phyloP scores from a whole-genome alignment of 2,888 invertebrate species.

The Stenurella melanura region DNA sequence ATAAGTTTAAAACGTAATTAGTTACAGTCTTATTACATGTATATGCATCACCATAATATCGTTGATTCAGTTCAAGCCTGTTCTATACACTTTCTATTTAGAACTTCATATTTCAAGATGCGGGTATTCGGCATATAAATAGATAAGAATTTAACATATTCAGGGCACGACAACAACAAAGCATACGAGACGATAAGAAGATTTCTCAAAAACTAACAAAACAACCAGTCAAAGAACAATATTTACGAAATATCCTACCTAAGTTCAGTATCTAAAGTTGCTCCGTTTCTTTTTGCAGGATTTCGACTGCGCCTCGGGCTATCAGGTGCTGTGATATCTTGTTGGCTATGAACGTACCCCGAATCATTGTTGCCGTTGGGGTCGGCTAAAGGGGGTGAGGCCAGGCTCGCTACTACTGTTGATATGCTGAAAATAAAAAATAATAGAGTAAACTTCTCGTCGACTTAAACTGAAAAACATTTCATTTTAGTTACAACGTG shows the following conservation, averaged over 20 bases:
- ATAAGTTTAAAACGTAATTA: too few relatives aligned
- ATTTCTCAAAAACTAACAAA: slow-evolving; percentile 14
- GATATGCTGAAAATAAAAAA: slow-evolving; percentile 67
- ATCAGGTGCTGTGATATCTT: slow-evolving; percentile 73
- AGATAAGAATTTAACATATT: background rate
- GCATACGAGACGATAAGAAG: background rate
- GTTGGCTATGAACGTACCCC: slow-evolving; percentile 80
- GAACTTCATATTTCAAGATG: background rate
- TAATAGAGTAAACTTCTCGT: background rate
- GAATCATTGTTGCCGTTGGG: slow-evolving; percentile 91
- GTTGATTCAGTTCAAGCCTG: too few relatives aligned
- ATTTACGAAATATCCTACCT: slow-evolving; percentile 63
- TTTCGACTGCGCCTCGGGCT: slow-evolving; percentile 66
- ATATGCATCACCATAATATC: too few relatives aligned
- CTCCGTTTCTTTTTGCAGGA: slow-evolving; percentile 66
- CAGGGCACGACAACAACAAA: background rate
- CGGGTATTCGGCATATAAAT: background rate
- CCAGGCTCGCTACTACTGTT: slow-evolving; percentile 77
- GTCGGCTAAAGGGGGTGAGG: slow-evolving; percentile 79
- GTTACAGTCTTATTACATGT: too few relatives aligned
- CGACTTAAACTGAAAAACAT: slow-evolving; percentile 2
- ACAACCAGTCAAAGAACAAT: slow-evolving; percentile 31
- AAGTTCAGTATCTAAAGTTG: slow-evolving; percentile 71
- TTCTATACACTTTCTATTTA: slow-evolving; percentile 2
- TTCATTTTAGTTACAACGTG: background rate